Percentiles rank a stretch among this genome's conserved stretches.
Conservation (phyloP, 2,113 vertebrate species). For the Irena cyanogastra region DNA sequence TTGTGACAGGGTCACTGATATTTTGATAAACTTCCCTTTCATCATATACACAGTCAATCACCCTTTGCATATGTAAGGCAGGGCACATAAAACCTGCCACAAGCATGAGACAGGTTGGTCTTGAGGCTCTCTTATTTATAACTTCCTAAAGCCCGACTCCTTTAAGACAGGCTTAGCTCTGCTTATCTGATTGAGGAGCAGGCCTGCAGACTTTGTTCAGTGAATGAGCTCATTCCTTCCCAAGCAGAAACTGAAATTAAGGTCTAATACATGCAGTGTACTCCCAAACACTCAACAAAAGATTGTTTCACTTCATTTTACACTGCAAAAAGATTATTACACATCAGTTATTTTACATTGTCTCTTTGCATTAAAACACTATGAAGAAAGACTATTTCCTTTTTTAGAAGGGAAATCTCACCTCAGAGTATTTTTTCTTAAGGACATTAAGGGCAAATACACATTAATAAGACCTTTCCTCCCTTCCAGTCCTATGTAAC, state of each 20-base stretch:
- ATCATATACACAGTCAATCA: background rate
- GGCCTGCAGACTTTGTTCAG: background rate
- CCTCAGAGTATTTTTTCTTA: background rate
- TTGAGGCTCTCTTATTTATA: background rate
- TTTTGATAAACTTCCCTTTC: background rate
- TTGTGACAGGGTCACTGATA: background rate
- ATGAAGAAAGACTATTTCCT: background rate
- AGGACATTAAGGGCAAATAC: background rate
- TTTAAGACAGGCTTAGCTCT: background rate
- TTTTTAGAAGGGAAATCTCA: background rate
- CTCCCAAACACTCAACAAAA: background rate
- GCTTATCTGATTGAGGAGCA: background rate
- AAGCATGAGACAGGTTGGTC: background rate
- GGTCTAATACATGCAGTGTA: background rate
- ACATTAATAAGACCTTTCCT: background rate
- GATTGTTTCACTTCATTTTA: background rate
- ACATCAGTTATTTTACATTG: background rate
- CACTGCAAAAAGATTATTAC: background rate
- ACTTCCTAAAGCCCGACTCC: background rate
- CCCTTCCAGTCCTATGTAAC: background rate
- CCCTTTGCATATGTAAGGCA: background rate
- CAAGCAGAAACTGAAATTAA: background rate
- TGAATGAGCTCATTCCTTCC: background rate
- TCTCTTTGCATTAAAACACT: background rate
- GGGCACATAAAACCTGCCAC: background rate